Evolutionary conservation across 2,888 invertebrate genomes (phyloP).

Genomic region (Volucella inanis): DNA sequence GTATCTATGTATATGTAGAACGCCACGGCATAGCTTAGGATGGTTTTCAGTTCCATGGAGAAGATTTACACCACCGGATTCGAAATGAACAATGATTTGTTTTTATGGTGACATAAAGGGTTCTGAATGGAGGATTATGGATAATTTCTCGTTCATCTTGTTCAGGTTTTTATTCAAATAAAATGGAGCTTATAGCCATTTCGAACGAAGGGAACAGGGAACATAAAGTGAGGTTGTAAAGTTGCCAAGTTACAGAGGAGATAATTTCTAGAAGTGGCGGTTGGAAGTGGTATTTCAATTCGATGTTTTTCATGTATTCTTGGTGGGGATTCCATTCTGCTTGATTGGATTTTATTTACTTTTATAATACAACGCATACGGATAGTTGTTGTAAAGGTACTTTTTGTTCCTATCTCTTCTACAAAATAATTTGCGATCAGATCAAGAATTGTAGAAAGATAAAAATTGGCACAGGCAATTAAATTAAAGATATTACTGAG

Average conservation of each 20-base stretch:
- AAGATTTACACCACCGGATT: constrained; percentile 53
- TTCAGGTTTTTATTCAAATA: background rate
- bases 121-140: constrained; percentile 50
- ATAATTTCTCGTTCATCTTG: constrained; percentile 26
- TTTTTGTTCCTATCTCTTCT: too few species aligned
- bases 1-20: background rate
- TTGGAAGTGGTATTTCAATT: too few species aligned
- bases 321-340: too few species aligned
- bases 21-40: constrained; percentile 5
- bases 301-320: too few species aligned
- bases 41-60: too few species aligned
- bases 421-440: too few species aligned
- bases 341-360: too few species aligned
- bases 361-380: too few species aligned
- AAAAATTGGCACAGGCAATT: too few species aligned
- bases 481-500: too few species aligned
- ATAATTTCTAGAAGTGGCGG: constrained; percentile 21
- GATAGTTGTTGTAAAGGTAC: too few species aligned
- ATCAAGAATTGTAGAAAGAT: too few species aligned
- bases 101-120: constrained; percentile 60
- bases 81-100: constrained; percentile 62
- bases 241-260: constrained; percentile 56
- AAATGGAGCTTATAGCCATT: constrained; percentile 16
- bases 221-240: constrained; percentile 40
- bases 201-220: constrained; percentile 5